Percentiles rank a stretch among this genome's conserved stretches.
phyloP scores from a whole-genome alignment of 1,140 invertebrate genomes.

The Drosophila elegans region DNA sequence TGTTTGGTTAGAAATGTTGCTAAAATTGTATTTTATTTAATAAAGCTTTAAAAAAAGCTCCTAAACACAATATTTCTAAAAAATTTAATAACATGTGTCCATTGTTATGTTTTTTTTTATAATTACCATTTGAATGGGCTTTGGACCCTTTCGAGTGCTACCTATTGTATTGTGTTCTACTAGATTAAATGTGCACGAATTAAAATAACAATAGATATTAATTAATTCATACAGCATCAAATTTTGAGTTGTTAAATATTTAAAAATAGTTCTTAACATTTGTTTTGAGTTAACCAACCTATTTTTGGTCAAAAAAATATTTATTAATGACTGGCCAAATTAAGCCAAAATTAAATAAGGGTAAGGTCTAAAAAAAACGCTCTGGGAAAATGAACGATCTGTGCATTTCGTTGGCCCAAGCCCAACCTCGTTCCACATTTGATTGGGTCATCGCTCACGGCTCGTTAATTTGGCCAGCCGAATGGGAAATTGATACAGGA shows the following conservation, averaged over 20 bases:
- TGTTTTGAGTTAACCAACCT: not conserved
- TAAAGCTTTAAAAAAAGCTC: not conserved
- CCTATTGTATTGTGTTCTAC: not conserved
- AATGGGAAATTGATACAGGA: slow-evolving; percentile 56
- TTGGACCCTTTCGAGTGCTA: not conserved
- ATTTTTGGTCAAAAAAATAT: not conserved
- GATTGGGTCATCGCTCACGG: slow-evolving; percentile 70
- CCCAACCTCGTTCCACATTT: slow-evolving; percentile 61
- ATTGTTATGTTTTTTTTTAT: not conserved
- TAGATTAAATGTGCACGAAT: not conserved
- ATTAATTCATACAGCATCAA: too few species aligned
- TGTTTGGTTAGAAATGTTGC: not conserved
- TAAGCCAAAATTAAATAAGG: not conserved
- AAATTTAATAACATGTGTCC: too few species aligned
- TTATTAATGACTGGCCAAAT: not conserved
- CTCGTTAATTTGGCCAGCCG: slow-evolving; percentile 69
- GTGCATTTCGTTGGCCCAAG: slow-evolving; percentile 32
- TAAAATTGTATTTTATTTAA: slow-evolving; percentile 7
- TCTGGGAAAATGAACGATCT: slow-evolving; percentile 31
- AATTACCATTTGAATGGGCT: slow-evolving; percentile 2
- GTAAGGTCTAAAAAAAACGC: not conserved
- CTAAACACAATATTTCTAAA: too few species aligned
- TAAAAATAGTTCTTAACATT: not conserved
- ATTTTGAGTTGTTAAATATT: too few species aligned
- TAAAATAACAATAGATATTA: not conserved